phyloP scores from a whole-genome alignment of 2,888 invertebrate species.

The Nysson spinosus region DNA sequence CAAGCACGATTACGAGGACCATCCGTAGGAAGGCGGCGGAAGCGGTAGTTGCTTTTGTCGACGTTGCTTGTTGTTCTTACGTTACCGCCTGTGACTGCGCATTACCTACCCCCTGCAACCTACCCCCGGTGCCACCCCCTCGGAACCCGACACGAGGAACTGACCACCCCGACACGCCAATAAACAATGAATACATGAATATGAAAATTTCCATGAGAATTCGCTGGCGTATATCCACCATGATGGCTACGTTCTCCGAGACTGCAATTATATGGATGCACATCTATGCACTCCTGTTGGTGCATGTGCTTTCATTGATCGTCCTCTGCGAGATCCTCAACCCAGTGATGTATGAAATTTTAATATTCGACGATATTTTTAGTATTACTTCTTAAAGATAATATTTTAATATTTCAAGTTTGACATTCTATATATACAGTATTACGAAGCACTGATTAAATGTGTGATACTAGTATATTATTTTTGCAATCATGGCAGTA shows the following conservation, averaged over 20 bases:
- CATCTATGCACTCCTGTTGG: slow-evolving; percentile 2
- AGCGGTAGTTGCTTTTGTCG: slow-evolving; percentile 25
- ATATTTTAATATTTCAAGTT: no score
- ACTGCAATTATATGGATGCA: slow-evolving; percentile 21
- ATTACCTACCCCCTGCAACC: background rate
- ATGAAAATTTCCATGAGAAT: slow-evolving; percentile 69
- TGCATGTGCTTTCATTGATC: slow-evolving; percentile 4
- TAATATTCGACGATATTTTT: no score
- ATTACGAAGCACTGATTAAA: no score
- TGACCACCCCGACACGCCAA: slow-evolving; percentile 48
- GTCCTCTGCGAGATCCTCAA: no score
- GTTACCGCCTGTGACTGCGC: slow-evolving; percentile 47
- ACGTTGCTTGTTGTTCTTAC: slow-evolving; percentile 57
- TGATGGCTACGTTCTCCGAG: slow-evolving; percentile 21
- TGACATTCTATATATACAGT: no score
- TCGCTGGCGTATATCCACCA: slow-evolving; percentile 27
- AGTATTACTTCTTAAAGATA: no score
- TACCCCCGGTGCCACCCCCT: no score
- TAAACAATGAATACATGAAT: slow-evolving; percentile 73
- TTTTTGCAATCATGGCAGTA: no score
- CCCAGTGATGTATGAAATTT: no score
- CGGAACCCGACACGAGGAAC: slow-evolving; percentile 13
- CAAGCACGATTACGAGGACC: slow-evolving; percentile 14
- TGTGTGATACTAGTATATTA: no score
- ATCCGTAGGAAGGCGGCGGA: background rate